Evolutionary conservation across 1,140 invertebrate species (phyloP), one percentile per base, ranked within the genome.

Genomic region (Zophobas morio): DNA sequence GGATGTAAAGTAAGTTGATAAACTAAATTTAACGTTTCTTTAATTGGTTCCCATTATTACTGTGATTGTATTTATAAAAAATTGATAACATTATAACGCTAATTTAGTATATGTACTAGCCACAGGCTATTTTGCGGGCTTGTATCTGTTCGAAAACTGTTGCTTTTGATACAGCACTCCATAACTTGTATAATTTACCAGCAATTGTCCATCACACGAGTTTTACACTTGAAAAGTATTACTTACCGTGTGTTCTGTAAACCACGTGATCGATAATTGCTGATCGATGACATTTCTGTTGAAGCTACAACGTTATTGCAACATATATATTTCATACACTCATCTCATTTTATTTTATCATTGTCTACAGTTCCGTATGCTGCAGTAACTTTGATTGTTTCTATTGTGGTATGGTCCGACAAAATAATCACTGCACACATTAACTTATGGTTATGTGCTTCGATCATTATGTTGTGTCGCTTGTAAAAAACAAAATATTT

Each of bases 41-140:
- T 79, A 73, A 81, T 81, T 80, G 78, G 78, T 83, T 83, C 78
- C 81, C 78, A 76, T 82, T 82, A 74, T 82, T 80, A 78, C 81
- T 82, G 82, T 82, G 82, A 83, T 83, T 83, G 78, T 83, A 83
- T 83, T 81, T 82, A 81, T 80, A 83, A 78, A 80, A 80, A 80
- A 75, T 72, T 77, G 42, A 74, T 60, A 63, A 47, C 40, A 56
- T 74, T 74, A 56, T 63, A 72, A 72, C 72, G 75, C 75, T 77
- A 70, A 71, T 77, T 72, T 53, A 42, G 66, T 71, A 54, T 54
- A 72, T 53, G 47, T 60, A 47, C 47, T 71, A 70, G 53, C 60
- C 60, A 66, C 60, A 66, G 60, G 60, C 60, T 66, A 66, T 66
- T 66, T 66, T 66, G 60, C 60, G 60, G 60, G 60, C 60, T 66